These are phyloP conservation scores for Platichthys flesus DNA, from an alignment of 2,113 vertebrate species.

Conservation along the genomic window DNA sequence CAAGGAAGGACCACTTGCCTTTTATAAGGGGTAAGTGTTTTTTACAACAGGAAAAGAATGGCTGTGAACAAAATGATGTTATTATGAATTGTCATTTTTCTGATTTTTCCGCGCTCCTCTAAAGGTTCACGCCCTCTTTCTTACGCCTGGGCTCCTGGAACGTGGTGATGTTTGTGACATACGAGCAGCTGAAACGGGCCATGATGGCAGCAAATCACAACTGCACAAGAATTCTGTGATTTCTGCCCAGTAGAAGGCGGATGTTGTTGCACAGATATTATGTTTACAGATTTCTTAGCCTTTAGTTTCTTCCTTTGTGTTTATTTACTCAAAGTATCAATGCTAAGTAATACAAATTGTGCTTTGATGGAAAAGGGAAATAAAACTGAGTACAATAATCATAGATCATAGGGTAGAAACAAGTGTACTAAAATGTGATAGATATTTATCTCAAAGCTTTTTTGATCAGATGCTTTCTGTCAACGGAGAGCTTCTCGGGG, in stretches of 20 bases:
- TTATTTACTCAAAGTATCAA: background rate
- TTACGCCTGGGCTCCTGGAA: slow-evolving; percentile 90
- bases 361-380: no score
- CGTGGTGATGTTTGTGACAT: slow-evolving; percentile 88
- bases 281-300: slow-evolving; percentile 14
- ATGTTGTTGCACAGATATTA: slow-evolving; percentile 8
- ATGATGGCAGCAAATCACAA: slow-evolving; percentile 78
- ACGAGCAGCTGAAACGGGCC: slow-evolving; percentile 86
- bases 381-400: background rate
- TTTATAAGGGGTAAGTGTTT: slow-evolving; percentile 86
- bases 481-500: slow-evolving; percentile 84
- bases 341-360: no score
- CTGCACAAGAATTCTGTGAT: slow-evolving; percentile 64
- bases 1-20: slow-evolving; percentile 85
- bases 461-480: slow-evolving; percentile 85
- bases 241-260: background rate
- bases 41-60: background rate
- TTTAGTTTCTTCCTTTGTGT: background rate
- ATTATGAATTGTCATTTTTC: background rate
- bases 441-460: slow-evolving; percentile 73
- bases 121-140: slow-evolving; percentile 87
- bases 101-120: background rate
- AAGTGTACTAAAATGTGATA: slow-evolving; percentile 4
- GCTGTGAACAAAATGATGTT: background rate
- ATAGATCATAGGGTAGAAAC: background rate